phyloP scores from a whole-genome alignment of 2,113 vertebrate genomes.

The Hassar affinis region DNA sequence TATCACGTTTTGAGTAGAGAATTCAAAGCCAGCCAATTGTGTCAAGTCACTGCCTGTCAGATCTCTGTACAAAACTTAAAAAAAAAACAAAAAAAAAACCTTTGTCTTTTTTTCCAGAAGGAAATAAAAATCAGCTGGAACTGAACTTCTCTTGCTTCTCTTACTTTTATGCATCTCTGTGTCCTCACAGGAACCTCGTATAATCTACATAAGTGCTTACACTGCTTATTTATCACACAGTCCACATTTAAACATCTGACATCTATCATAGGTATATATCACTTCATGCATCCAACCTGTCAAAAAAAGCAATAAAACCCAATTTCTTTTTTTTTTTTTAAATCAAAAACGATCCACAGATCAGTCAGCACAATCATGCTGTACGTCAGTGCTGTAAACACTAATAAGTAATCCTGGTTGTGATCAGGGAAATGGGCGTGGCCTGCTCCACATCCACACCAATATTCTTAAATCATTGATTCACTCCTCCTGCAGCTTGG shows the following conservation, averaged over 20 bases:
- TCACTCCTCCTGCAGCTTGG: neutral
- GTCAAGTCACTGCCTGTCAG: conserved; percentile 99
- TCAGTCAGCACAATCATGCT: neutral
- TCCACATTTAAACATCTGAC: neutral
- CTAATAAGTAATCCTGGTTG: neutral
- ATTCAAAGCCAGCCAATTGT: conserved; percentile 93
- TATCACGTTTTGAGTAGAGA: conserved; percentile 79
- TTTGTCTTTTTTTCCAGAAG: conserved; percentile 86
- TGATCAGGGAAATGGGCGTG: neutral
- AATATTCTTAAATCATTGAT: neutral
- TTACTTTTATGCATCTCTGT: neutral
- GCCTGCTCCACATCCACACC: neutral
- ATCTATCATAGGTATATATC: neutral
- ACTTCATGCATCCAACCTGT: neutral
- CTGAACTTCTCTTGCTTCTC: conserved; percentile 79
- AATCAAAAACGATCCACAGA: neutral
- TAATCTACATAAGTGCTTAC: neutral
- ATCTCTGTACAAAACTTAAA: conserved; percentile 86
- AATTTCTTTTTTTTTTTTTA: neutral
- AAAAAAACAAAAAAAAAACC: conserved; percentile 28
- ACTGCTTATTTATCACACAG: neutral
- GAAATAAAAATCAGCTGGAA: conserved; percentile 99
- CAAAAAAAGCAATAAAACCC: neutral
- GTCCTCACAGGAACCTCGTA: neutral
- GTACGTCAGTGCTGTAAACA: too few species aligned